Conservation (phyloP, 2,113 vertebrate genomes). For the Mustelus asterias region DNA sequence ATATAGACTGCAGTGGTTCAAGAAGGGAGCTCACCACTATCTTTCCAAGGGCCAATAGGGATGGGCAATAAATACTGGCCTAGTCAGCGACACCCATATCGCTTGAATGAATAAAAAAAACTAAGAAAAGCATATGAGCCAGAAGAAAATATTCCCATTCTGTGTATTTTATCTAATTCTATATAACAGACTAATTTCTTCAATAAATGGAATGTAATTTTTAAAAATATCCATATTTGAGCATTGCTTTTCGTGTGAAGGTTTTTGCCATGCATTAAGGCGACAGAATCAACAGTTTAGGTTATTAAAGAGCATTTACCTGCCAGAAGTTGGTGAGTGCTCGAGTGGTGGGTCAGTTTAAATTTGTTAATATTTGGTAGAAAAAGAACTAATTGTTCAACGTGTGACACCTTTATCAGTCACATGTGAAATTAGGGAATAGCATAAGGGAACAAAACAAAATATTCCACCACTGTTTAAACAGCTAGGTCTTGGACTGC, state of each 20-base stretch:
- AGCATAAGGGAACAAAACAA: background rate
- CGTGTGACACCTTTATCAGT: background rate
- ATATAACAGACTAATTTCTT: background rate
- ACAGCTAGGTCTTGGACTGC: background rate
- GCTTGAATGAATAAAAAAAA: no score
- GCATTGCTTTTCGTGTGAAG: background rate
- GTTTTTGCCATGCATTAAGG: background rate
- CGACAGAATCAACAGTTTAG: background rate
- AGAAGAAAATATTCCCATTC: background rate
- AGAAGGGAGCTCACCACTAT: no score
- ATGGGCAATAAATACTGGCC: no score
- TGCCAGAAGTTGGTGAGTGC: background rate
- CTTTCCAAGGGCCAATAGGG: no score
- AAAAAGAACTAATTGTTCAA: background rate
- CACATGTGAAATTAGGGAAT: background rate
- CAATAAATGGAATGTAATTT: background rate
- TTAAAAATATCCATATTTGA: background rate
- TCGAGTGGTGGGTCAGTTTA: background rate
- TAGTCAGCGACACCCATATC: no score
- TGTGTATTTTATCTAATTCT: background rate
- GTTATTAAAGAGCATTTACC: background rate
- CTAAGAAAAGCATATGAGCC: background rate
- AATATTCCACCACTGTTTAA: background rate
- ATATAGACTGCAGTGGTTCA: no score
- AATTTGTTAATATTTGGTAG: background rate